These are phyloP conservation scores for Manis javanica DNA, from an alignment of 2,797 vertebrate genomes.

Conservation along the genomic window DNA sequence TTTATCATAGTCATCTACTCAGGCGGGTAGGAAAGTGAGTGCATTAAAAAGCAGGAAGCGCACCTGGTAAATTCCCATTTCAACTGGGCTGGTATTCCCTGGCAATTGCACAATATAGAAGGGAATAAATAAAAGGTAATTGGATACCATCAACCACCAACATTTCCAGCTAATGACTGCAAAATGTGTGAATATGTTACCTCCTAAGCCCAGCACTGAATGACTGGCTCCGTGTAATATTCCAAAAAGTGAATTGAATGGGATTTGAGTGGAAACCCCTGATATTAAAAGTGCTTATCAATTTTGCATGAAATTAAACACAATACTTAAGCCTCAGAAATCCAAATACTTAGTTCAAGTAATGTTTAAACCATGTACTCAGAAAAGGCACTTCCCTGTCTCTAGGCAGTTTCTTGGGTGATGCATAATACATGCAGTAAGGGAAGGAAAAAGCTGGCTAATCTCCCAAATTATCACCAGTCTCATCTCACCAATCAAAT, in stretches of 20 bases:
- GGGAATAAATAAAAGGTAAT: neutral
- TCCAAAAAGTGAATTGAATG: neutral
- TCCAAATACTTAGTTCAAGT: conserved; percentile 37
- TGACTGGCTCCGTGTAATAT: neutral
- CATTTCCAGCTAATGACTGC: neutral
- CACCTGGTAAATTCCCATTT: neutral
- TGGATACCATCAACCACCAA: neutral
- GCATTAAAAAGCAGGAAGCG: neutral
- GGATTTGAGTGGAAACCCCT: conserved; percentile 4
- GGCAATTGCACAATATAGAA: neutral
- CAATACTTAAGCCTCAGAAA: conserved; percentile 43
- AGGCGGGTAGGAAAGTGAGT: neutral
- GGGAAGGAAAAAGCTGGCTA: conserved; percentile 15
- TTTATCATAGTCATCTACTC: neutral
- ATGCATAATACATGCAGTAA: conserved; percentile 55
- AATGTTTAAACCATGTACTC: conserved; percentile 46
- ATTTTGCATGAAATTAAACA: conserved; percentile 48
- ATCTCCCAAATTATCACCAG: conserved; percentile 52
- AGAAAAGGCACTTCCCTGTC: conserved; percentile 22
- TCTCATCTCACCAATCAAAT: conserved; percentile 47
- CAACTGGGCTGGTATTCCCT: neutral
- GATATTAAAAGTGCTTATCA: conserved; percentile 21
- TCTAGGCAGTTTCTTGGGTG: conserved; percentile 42
- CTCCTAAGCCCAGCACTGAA: neutral
- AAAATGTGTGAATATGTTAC: neutral